Evolutionary conservation across 2,113 vertebrate genomes (phyloP).

Genomic region (Morphnarchus princeps): DNA sequence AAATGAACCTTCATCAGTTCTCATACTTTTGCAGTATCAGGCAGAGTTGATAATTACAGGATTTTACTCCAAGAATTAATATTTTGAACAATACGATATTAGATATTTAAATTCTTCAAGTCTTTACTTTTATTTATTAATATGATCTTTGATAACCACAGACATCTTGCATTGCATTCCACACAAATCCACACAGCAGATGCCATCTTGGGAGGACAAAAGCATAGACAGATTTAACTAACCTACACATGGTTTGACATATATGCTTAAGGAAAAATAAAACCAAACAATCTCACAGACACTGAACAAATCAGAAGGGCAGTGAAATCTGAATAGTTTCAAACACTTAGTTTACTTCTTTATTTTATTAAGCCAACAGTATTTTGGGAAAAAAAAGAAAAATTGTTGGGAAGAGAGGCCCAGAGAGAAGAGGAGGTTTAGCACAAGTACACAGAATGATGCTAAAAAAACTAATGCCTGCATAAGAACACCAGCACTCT

Average conservation of each 20-base stretch:
- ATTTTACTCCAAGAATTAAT: conserved; percentile 42
- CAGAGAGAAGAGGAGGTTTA: background rate
- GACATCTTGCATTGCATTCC: conserved; percentile 8
- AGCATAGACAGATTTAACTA: conserved; percentile 5
- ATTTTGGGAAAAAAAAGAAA: background rate
- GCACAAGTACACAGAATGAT: background rate
- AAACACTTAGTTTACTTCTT: background rate
- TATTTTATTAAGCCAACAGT: background rate
- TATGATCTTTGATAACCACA: conserved; percentile 5
- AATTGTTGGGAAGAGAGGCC: background rate
- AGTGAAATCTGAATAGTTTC: background rate
- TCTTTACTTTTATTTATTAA: conserved; percentile 8
- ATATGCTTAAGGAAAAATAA: background rate
- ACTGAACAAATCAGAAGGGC: background rate
- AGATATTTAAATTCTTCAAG: background rate
- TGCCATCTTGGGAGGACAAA: conserved; percentile 32
- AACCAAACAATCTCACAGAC: background rate
- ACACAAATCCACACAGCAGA: conserved; percentile 21
- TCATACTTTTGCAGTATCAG: conserved; percentile 12
- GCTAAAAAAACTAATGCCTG: background rate
- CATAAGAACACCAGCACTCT: background rate
- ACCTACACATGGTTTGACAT: background rate
- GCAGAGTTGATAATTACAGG: conserved; percentile 41
- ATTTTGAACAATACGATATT: background rate
- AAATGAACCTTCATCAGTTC: background rate